Evolutionary conservation across 2,113 vertebrate species (phyloP).

Genomic region (Pachyramphus minor): DNA sequence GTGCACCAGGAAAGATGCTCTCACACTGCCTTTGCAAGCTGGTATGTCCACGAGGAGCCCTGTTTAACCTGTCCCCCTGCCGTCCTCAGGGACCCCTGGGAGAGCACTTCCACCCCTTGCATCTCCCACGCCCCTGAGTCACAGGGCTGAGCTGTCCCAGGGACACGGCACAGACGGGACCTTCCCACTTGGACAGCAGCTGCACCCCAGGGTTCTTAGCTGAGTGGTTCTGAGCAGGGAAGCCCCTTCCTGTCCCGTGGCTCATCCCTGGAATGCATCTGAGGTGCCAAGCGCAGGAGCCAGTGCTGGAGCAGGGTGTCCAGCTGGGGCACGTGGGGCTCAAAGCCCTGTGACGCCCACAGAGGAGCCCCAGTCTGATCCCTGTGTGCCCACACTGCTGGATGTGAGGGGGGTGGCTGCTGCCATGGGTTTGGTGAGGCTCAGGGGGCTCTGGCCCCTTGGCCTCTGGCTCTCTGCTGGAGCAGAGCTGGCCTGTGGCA

Average conservation of each 20-base stretch:
- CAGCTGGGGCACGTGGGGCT: not conserved
- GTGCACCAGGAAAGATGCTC: not conserved
- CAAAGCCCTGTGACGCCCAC: not conserved
- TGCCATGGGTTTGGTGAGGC: not conserved
- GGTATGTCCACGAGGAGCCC: rapidly evolving
- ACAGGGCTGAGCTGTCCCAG: not conserved
- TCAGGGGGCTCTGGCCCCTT: not conserved
- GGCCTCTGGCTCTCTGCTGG: not conserved
- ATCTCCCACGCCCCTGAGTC: not conserved
- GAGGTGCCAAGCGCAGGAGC: not conserved
- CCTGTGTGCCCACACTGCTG: no score
- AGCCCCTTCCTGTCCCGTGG: not conserved
- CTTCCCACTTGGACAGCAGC: not conserved
- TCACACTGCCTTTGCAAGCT: rapidly evolving
- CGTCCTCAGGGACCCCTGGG: not conserved
- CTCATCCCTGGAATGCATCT: not conserved
- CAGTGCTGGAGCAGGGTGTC: not conserved
- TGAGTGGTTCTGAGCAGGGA: not conserved
- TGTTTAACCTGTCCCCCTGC: not conserved
- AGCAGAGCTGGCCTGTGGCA: not conserved
- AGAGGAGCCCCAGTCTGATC: not conserved
- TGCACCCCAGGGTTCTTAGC: not conserved
- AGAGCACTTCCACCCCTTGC: not conserved
- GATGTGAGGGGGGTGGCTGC: not conserved
- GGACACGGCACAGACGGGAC: not conserved